A percentile compares a stretch with the other conserved stretches of the same genome.
phyloP scores from a whole-genome alignment of 92 coral and sea anemone genomes.

The Blastomussa wellsi region DNA sequence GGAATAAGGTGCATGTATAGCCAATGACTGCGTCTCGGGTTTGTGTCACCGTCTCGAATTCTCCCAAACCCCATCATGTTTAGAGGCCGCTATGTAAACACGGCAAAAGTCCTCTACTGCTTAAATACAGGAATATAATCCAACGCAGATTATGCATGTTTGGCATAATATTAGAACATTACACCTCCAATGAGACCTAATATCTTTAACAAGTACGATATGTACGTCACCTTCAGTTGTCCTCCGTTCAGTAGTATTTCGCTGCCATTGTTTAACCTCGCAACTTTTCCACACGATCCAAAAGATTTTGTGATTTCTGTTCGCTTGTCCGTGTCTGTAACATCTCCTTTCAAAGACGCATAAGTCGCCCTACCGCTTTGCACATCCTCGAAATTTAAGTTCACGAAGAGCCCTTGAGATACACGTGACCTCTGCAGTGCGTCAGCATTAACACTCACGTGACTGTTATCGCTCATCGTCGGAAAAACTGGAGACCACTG shows the following conservation, averaged over 20 bases:
- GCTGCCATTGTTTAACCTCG: constrained; percentile 64
- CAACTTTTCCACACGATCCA: constrained; percentile 80
- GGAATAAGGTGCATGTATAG: too few relatives aligned
- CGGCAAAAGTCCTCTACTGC: too few relatives aligned
- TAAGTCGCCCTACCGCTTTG: constrained; percentile 35
- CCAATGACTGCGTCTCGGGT: too few relatives aligned
- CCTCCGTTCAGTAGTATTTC: constrained; percentile 63
- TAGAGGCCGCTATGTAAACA: too few relatives aligned
- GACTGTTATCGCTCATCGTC: constrained; percentile 11
- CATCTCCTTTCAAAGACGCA: constrained; percentile 45
- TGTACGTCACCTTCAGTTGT: constrained; percentile 57
- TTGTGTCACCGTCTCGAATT: too few relatives aligned
- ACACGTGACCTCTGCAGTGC: not conserved
- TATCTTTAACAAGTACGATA: not conserved
- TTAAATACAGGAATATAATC: too few relatives aligned
- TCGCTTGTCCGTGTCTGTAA: constrained; percentile 56
- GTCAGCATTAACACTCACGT: not conserved
- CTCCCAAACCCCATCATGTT: too few relatives aligned
- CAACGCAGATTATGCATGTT: not conserved
- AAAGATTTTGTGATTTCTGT: constrained; percentile 59
- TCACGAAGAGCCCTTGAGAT: constrained; percentile 59
- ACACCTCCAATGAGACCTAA: not conserved
- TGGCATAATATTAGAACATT: not conserved
- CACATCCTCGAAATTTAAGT: constrained; percentile 69
- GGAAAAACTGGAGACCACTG: constrained; percentile 16